These are phyloP conservation scores for Atherix ibis DNA, from an alignment of 2,888 invertebrate species.

Conservation along the genomic window DNA sequence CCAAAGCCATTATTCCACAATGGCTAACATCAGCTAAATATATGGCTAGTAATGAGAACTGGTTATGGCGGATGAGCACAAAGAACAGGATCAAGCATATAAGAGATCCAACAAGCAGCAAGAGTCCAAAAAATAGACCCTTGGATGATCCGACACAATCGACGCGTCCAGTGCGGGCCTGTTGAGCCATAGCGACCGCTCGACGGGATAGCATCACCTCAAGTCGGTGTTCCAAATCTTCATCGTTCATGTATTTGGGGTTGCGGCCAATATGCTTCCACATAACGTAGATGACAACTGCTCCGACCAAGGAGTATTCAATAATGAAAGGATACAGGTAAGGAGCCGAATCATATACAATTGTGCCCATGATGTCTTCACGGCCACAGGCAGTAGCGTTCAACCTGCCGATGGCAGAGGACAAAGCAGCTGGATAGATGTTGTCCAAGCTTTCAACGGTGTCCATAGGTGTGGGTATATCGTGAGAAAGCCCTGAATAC, in stretches of 20 bases:
- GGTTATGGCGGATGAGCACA: slow-evolving; percentile 75
- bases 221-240: slow-evolving; percentile 74
- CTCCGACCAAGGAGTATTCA: slow-evolving; percentile 88
- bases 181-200: slow-evolving; percentile 73
- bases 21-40: slow-evolving; percentile 85
- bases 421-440: slow-evolving; percentile 42
- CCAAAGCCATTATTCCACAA: slow-evolving; percentile 72
- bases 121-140: slow-evolving; percentile 80
- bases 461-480: slow-evolving; percentile 23
- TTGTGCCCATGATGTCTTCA: slow-evolving; percentile 80
- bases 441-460: slow-evolving; percentile 41
- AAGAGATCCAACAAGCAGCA: slow-evolving; percentile 75
- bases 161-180: slow-evolving; percentile 67
- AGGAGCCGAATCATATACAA: slow-evolving; percentile 84
- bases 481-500: slow-evolving; percentile 27
- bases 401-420: slow-evolving; percentile 30
- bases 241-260: slow-evolving; percentile 60
- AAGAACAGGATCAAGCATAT: slow-evolving; percentile 92
- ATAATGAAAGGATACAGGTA: slow-evolving; percentile 93
- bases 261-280: slow-evolving; percentile 89
- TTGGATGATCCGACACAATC: slow-evolving; percentile 92
- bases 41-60: slow-evolving; percentile 70
- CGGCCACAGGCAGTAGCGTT: slow-evolving; percentile 57
- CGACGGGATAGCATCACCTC: slow-evolving; percentile 77
- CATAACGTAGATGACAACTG: slow-evolving; percentile 90